These are phyloP conservation scores for Drosophila buzzatii DNA, from an alignment of 2,888 invertebrate species.

Conservation along the genomic window DNA sequence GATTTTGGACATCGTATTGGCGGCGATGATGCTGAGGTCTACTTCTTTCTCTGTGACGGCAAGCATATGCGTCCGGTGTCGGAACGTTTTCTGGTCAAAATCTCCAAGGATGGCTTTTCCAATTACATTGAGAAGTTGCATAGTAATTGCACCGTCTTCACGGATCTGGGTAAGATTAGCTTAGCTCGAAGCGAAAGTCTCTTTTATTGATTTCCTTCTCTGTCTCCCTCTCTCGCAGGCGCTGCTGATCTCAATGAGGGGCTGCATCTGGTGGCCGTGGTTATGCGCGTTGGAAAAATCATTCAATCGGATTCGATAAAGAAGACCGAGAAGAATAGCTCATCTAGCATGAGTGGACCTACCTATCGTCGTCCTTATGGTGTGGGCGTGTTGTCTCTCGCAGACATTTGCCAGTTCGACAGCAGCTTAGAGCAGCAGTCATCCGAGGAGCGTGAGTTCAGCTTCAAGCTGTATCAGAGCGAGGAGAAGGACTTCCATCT, in stretches of 20 bases:
- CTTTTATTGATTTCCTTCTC: background rate
- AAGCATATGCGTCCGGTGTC: constrained; percentile 91
- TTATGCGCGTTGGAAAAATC: constrained; percentile 95
- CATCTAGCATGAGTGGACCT: constrained; percentile 48
- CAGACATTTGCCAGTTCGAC: constrained; percentile 88
- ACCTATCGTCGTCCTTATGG: constrained; percentile 93
- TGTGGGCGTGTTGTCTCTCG: constrained; percentile 92
- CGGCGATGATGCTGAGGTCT: constrained; percentile 95
- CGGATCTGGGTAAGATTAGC: constrained; percentile 87
- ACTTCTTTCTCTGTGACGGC: constrained; percentile 93
- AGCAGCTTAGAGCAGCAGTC: constrained; percentile 83
- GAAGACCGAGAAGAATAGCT: constrained; percentile 82
- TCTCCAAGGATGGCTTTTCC: constrained; percentile 95
- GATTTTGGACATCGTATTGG: constrained; percentile 95
- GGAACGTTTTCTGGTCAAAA: constrained; percentile 94
- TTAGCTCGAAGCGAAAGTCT: fast-evolving
- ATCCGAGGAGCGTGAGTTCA: constrained; percentile 91
- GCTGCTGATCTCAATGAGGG: constrained; percentile 93
- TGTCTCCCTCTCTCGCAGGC: constrained; percentile 85
- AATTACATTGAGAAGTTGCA: constrained; percentile 94
- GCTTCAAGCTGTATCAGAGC: constrained; percentile 93
- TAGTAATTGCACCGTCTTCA: constrained; percentile 95
- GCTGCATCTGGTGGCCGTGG: constrained; percentile 94
- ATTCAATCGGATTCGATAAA: constrained; percentile 86
- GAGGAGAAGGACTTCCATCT: constrained; percentile 96